Evolutionary conservation across 2,888 invertebrate genomes (phyloP).

Genomic region (Diabrotica balteata): DNA sequence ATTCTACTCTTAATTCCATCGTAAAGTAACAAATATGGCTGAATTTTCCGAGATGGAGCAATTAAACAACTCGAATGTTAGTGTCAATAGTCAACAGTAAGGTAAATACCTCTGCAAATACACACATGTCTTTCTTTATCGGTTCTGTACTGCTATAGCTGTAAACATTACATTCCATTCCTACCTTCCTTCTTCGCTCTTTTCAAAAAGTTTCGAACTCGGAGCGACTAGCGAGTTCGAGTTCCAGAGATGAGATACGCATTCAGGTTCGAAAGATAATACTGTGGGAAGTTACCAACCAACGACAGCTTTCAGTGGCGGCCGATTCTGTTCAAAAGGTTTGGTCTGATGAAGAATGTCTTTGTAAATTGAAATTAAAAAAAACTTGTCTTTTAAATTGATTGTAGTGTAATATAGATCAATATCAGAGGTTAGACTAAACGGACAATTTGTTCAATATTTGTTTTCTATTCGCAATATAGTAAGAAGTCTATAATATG

Average conservation of each 20-base stretch:
- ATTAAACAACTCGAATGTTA: slow-evolving; percentile 18
- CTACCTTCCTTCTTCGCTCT: slow-evolving; percentile 5
- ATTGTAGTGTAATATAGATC: no score
- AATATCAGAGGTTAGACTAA: no score
- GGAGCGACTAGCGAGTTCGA: neutral
- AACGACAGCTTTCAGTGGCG: slow-evolving; percentile 3
- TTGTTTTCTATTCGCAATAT: no score
- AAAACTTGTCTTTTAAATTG: no score
- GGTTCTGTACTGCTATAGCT: slow-evolving; percentile 18
- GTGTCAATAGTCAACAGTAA: slow-evolving; percentile 26
- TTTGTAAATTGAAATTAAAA: no score
- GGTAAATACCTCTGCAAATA: slow-evolving; percentile 29
- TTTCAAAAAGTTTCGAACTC: slow-evolving; percentile 6
- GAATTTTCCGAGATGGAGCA: slow-evolving; percentile 13
- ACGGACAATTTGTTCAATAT: no score
- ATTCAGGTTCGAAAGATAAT: slow-evolving; percentile 1
- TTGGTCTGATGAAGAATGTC: no score
- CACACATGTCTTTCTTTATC: slow-evolving; percentile 35
- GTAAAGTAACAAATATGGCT: no score
- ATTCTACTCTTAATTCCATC: no score
- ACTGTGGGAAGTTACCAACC: slow-evolving; percentile 3
- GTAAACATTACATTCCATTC: slow-evolving; percentile 22
- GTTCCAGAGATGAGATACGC: slow-evolving; percentile 2
- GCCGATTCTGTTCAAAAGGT: neutral
- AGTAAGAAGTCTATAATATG: no score